Base-by-base conservation (phyloP, 2,888 invertebrate genomes). In the Idaea aversata region DNA sequence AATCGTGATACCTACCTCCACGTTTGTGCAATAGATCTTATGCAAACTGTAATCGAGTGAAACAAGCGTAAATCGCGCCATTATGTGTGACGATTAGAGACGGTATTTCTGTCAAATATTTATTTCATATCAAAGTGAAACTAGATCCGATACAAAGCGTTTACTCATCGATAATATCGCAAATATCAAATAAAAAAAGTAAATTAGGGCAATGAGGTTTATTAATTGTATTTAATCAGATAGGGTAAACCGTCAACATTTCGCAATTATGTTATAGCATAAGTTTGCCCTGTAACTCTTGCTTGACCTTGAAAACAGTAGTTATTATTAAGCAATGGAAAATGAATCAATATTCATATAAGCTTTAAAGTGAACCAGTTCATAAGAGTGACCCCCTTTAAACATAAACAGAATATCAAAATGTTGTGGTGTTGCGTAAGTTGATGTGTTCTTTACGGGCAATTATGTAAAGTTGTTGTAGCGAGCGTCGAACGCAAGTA, bases 381-480 rank as follows among this genome's bases (percentile, higher is more conserved):
- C 66, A 65, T 64, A 65, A 65, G 64, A 73, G 72, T 86, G 86
- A 87, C 88, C 87, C 82, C 78, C 83, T 86, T 88, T 79, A 74
- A 76, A 73, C 80, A 79, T 77, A 82, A 83, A 79, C 77, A 83
- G 86, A 88, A 86, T 86, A 82, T 83, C 77, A 86, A 86, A 83
- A 85, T 82, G 84, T 86, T 88, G 86, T 87, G 84, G 69, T 85
- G 73, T 91, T 91, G 87, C 88, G 81, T 85, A 90, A 91, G 72
- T 77, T 78, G 79, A 83, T 88, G 85, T 85, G 86, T 87, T 89
- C 83, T 87, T 86, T 87, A 83, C 86, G 83, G 85, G 84, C 84
- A 89, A 90, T 91, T 91, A 92, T 90, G 90, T 91, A 91, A 91
- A 90, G 85, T 82, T 81, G 82, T 82, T 80, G 76, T 77, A 78